Evolutionary conservation across 2,113 vertebrate genomes (phyloP).

Genomic region (Pelobates fuscus): DNA sequence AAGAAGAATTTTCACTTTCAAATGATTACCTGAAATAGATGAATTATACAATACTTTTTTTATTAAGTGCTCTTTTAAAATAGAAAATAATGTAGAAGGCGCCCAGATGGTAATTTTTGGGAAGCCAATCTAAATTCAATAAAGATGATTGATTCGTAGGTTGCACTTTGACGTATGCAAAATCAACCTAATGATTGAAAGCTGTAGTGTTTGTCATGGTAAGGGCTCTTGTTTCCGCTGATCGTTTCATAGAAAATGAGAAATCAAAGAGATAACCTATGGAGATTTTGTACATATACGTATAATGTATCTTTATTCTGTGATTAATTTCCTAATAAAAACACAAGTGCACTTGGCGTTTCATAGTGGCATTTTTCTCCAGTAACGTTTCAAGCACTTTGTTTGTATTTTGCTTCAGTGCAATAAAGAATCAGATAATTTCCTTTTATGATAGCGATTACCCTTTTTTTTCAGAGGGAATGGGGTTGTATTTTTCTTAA

Average conservation of each 20-base stretch:
- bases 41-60: not conserved
- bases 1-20: no score
- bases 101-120: no score
- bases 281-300: not conserved
- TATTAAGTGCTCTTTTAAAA: not conserved
- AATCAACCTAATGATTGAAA: not conserved
- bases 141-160: slow-evolving; percentile 18
- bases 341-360: not conserved
- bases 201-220: not conserved
- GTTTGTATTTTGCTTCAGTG: not conserved
- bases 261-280: not conserved
- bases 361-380: not conserved
- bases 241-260: not conserved
- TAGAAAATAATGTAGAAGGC: not conserved
- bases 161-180: not conserved
- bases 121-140: not conserved
- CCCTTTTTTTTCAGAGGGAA: no score
- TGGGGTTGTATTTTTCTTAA: no score
- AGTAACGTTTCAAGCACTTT: not conserved
- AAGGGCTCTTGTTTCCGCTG: not conserved
- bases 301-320: not conserved
- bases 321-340: not conserved
- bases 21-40: no score
- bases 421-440: no score
- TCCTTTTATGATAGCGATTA: no score